A percentile compares a stretch with the other conserved stretches of the same genome.
These are phyloP conservation scores for Coleophora deauratella DNA, from an alignment of 2,888 invertebrate species.

Conservation along the genomic window DNA sequence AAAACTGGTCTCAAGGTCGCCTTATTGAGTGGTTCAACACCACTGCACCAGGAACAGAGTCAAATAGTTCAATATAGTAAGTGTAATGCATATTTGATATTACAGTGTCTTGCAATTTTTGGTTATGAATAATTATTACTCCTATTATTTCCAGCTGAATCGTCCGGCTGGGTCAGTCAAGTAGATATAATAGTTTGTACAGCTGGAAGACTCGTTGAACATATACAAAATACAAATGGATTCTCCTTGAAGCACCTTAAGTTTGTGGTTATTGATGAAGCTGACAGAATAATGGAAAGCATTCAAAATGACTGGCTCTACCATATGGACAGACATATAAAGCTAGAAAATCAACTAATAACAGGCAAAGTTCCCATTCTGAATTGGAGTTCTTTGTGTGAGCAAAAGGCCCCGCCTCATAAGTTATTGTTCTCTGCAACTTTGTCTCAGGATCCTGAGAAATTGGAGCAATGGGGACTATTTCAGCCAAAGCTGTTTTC, in stretches of 20 bases:
- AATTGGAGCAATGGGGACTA: conserved; percentile 88
- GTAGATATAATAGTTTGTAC: conserved; percentile 94
- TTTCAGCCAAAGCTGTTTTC: conserved; percentile 96
- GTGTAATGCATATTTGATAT: conserved; percentile 14
- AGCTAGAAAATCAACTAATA: conserved; percentile 65
- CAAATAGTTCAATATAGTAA: conserved; percentile 72
- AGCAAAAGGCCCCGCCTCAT: conserved; percentile 78
- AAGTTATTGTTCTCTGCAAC: conserved; percentile 99
- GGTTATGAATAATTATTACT: conserved; percentile 3
- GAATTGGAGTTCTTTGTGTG: conserved; percentile 60
- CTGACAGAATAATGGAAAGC: conserved; percentile 94
- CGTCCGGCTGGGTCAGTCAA: conserved; percentile 73
- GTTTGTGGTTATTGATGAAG: conserved; percentile 96
- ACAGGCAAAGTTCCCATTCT: conserved; percentile 63
- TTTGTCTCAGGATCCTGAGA: conserved; percentile 96
- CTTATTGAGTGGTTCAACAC: conserved; percentile 79
- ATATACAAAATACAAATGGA: conserved; percentile 87
- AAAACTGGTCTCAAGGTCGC: conserved; percentile 81
- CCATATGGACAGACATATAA: conserved; percentile 82
- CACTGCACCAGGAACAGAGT: conserved; percentile 79
- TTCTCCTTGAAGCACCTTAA: conserved; percentile 81
- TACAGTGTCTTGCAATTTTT: neutral
- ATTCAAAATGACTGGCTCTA: conserved; percentile 94
- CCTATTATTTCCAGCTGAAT: conserved; percentile 62
- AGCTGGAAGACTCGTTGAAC: conserved; percentile 94